These are phyloP conservation scores for Procambarus virginalis DNA, from an alignment of 1,140 invertebrate genomes.

Conservation along the genomic window DNA sequence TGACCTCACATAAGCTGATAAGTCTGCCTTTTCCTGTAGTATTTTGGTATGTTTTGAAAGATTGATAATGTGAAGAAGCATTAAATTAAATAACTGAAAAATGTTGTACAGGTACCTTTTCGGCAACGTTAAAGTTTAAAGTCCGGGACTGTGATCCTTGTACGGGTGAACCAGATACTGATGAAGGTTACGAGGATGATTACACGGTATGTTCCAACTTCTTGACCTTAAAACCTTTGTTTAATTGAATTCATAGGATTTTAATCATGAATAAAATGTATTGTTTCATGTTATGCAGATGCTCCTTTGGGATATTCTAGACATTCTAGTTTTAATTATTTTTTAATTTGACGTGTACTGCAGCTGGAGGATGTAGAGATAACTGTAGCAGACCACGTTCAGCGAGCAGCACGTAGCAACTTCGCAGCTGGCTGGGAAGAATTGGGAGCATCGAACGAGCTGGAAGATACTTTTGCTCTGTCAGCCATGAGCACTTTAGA, in stretches of 20 bases:
- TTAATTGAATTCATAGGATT: no score
- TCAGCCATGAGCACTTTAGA: slow-evolving; percentile 86
- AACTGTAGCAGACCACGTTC: slow-evolving; percentile 91
- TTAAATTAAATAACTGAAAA: no score
- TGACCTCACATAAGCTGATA: no score
- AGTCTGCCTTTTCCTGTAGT: no score
- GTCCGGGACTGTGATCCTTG: slow-evolving; percentile 97
- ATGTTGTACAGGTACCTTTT: slow-evolving; percentile 81
- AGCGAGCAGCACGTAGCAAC: slow-evolving; percentile 84
- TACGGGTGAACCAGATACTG: slow-evolving; percentile 93
- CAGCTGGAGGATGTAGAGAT: slow-evolving; percentile 95
- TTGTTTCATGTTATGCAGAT: not conserved
- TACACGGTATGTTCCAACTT: slow-evolving; percentile 75
- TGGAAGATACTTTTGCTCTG: slow-evolving; percentile 93
- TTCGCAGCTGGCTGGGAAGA: slow-evolving; percentile 81
- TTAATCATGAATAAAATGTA: no score
- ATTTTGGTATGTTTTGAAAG: no score
- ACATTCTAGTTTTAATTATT: not conserved
- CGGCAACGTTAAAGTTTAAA: slow-evolving; percentile 92
- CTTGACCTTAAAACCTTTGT: no score
- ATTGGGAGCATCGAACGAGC: slow-evolving; percentile 84
- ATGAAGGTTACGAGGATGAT: slow-evolving; percentile 90
- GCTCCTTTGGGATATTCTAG: not conserved
- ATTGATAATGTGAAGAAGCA: no score
- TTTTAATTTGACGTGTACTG: not conserved